These are phyloP conservation scores for Sphaerophoria taeniata DNA, from an alignment of 2,888 invertebrate species.

Conservation along the genomic window DNA sequence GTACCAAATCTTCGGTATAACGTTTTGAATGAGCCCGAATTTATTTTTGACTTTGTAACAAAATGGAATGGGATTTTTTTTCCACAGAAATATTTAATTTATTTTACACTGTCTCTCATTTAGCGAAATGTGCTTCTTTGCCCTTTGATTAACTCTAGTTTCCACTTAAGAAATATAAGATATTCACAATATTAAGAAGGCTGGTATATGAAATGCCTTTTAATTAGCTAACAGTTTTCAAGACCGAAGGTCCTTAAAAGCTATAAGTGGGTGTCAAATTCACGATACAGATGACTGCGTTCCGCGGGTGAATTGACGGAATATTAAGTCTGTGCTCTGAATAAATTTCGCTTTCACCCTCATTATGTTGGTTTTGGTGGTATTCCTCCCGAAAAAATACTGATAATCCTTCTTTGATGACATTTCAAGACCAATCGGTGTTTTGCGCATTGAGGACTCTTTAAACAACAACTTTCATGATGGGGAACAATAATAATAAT, in stretches of 20 bases:
- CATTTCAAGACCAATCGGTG: slow-evolving; percentile 56
- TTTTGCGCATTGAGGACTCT: slow-evolving; percentile 47
- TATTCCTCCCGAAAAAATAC: slow-evolving; percentile 1
- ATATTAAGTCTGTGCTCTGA: slow-evolving; percentile 23
- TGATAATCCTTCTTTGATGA: slow-evolving; percentile 65
- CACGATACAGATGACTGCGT: slow-evolving; percentile 58
- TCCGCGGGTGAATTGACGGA: slow-evolving; percentile 2
- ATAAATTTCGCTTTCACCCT: slow-evolving; percentile 39
- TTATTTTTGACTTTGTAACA: too few relatives aligned
- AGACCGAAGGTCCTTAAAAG: slow-evolving; percentile 23
- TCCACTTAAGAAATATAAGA: too few relatives aligned
- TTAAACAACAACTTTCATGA: slow-evolving; percentile 24
- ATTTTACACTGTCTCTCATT: too few relatives aligned
- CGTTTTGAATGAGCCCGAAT: too few relatives aligned
- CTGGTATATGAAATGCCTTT: slow-evolving; percentile 65
- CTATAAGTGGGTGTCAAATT: slow-evolving; percentile 70
- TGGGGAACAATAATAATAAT: slow-evolving; percentile 14
- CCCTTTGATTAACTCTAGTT: too few relatives aligned
- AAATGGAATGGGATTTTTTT: too few relatives aligned
- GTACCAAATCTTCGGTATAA: too few relatives aligned
- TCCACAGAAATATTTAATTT: too few relatives aligned
- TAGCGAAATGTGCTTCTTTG: too few relatives aligned
- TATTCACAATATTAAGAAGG: too few relatives aligned
- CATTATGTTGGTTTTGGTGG: slow-evolving; percentile 3
- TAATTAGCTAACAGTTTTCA: slow-evolving; percentile 61